phyloP scores from a whole-genome alignment of 2,888 invertebrate species.

The Strigamia maritima region DNA sequence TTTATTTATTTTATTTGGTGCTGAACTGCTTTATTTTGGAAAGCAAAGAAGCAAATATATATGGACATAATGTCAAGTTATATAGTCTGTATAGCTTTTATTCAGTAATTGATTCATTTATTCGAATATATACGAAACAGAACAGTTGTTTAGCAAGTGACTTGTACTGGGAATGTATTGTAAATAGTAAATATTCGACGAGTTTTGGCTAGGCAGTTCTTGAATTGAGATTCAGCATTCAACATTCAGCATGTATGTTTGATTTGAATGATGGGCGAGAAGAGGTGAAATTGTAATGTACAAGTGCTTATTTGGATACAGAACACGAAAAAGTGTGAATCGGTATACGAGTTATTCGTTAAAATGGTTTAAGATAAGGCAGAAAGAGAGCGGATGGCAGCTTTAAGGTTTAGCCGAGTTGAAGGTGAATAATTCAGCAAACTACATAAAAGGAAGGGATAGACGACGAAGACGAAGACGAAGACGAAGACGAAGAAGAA shows the following conservation, averaged over 20 bases:
- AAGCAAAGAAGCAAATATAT: no score
- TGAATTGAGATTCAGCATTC: no score
- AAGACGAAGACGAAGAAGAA: background rate
- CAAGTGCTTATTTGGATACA: background rate
- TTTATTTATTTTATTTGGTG: no score
- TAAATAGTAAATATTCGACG: no score
- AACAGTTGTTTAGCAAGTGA: no score
- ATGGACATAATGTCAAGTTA: no score
- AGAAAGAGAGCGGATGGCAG: background rate
- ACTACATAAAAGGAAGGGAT: background rate
- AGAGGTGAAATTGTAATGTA: background rate
- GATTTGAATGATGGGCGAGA: background rate
- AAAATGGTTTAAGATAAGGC: background rate
- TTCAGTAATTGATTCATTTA: no score
- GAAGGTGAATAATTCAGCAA: conserved; percentile 4
- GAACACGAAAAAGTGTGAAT: background rate
- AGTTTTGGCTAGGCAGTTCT: no score
- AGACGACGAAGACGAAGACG: background rate
- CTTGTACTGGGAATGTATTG: no score
- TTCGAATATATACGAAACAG: no score
- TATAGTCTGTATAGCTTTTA: no score
- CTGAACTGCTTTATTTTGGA: no score
- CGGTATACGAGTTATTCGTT: background rate
- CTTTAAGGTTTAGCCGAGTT: background rate
- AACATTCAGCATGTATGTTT: background rate